phyloP scores from a whole-genome alignment of 2,797 vertebrate species.

The Crypturellus tataupa region DNA sequence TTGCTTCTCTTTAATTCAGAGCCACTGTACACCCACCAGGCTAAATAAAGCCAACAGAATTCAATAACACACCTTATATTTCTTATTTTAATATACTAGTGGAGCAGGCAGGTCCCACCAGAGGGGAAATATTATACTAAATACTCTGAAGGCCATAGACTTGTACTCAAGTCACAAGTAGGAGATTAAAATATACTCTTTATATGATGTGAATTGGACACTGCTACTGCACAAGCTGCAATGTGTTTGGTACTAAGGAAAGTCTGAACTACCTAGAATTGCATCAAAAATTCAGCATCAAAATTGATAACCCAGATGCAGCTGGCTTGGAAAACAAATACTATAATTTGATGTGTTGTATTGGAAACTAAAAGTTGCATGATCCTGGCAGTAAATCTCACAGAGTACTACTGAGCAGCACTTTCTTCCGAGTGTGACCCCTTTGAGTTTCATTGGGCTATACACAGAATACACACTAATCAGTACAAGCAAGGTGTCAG shows the following conservation, averaged over 20 bases:
- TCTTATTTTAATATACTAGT: not conserved
- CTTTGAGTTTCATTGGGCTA: constrained; percentile 36
- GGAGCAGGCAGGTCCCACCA: not conserved
- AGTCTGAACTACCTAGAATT: not conserved
- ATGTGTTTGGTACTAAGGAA: not conserved
- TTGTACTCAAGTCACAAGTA: not conserved
- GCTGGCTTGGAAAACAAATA: constrained; percentile 10
- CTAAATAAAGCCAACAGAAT: constrained; percentile 5
- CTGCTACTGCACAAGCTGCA: not conserved
- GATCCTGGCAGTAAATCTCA: not conserved
- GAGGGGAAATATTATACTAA: not conserved
- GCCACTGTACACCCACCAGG: not conserved
- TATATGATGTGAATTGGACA: not conserved
- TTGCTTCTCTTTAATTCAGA: not conserved
- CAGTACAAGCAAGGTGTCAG: constrained; percentile 25
- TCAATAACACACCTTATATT: not conserved
- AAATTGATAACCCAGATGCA: constrained; percentile 17
- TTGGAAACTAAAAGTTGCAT: not conserved
- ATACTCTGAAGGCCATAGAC: not conserved
- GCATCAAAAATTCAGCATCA: not conserved
- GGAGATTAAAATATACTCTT: not conserved
- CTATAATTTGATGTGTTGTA: not conserved
- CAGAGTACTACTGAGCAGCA: not conserved
- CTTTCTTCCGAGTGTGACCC: constrained; percentile 32
- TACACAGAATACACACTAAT: constrained; percentile 52